phyloP scores from a whole-genome alignment of 1,140 invertebrate species.

The Goniozus legneri region DNA sequence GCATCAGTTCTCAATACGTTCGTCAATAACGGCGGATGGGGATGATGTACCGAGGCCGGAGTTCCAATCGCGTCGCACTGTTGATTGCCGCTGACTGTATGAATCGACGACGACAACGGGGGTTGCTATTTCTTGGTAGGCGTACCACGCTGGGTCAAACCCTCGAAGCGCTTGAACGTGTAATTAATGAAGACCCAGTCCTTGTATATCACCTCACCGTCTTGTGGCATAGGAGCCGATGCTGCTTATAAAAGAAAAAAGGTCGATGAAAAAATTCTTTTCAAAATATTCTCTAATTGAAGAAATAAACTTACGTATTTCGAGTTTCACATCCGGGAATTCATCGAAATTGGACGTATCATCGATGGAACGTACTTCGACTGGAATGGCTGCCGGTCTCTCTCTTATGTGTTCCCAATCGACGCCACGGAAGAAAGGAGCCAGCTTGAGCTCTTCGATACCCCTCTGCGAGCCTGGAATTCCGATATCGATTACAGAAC shows the following conservation, averaged over 20 bases:
- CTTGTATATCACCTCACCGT: slow-evolving; percentile 85
- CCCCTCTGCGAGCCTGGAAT: slow-evolving; percentile 79
- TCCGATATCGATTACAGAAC: no score
- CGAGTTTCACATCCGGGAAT: slow-evolving; percentile 97
- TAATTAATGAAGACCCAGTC: slow-evolving; percentile 99
- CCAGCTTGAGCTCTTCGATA: slow-evolving; percentile 81
- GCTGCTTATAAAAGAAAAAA: slow-evolving; percentile 56
- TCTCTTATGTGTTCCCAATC: slow-evolving; percentile 97
- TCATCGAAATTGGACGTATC: slow-evolving; percentile 99
- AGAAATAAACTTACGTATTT: slow-evolving; percentile 82
- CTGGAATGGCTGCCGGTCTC: slow-evolving; percentile 93
- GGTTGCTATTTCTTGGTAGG: slow-evolving; percentile 70
- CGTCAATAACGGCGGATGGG: slow-evolving; percentile 33
- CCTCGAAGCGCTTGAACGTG: slow-evolving; percentile 98
- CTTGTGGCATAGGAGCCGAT: slow-evolving; percentile 75
- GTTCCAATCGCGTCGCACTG: slow-evolving; percentile 35
- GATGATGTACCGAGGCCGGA: slow-evolving; percentile 47
- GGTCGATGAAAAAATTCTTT: slow-evolving; percentile 7
- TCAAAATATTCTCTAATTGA: not conserved
- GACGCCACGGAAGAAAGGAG: slow-evolving; percentile 86
- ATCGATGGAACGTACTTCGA: slow-evolving; percentile 90
- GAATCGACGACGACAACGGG: slow-evolving; percentile 30
- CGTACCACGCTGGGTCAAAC: slow-evolving; percentile 82
- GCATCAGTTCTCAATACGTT: slow-evolving; percentile 22
- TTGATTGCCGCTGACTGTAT: slow-evolving; percentile 31